Conservation (phyloP, 2,888 invertebrate species). For the Heliconius charithonia region DNA sequence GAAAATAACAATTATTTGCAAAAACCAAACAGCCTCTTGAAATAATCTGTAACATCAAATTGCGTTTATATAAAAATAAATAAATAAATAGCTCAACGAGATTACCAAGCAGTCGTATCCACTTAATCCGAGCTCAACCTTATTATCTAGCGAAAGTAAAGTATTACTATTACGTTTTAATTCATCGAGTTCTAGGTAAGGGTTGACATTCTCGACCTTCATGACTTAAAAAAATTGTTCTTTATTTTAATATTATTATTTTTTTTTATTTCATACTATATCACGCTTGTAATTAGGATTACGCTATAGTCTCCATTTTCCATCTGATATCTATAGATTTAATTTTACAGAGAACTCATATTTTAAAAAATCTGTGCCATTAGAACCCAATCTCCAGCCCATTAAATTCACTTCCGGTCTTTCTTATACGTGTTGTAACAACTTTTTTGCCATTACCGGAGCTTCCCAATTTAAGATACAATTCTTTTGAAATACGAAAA, state of each 20-base stretch:
- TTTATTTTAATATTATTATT: not conserved
- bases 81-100: conserved; percentile 1
- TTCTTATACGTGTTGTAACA: not conserved
- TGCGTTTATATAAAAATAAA: conserved; percentile 4
- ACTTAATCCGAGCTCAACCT: conserved; percentile 22
- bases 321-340: not conserved
- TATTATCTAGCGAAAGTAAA: not conserved
- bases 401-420: too few species aligned
- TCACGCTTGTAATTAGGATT: too few species aligned
- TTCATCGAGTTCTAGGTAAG: not conserved
- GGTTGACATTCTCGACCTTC: not conserved
- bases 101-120: not conserved
- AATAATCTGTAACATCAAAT: not conserved
- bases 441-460: not conserved
- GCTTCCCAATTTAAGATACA: too few species aligned
- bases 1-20: too few species aligned
- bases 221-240: not conserved
- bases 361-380: not conserved
- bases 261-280: not conserved
- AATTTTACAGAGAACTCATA: not conserved
- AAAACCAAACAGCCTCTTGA: too few species aligned
- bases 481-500: too few species aligned
- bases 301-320: not conserved
- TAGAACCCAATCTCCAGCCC: not conserved
- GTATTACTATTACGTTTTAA: not conserved